Evolutionary conservation across 2,113 vertebrate genomes (phyloP).

Genomic region (Boleophthalmus pectinirostris): DNA sequence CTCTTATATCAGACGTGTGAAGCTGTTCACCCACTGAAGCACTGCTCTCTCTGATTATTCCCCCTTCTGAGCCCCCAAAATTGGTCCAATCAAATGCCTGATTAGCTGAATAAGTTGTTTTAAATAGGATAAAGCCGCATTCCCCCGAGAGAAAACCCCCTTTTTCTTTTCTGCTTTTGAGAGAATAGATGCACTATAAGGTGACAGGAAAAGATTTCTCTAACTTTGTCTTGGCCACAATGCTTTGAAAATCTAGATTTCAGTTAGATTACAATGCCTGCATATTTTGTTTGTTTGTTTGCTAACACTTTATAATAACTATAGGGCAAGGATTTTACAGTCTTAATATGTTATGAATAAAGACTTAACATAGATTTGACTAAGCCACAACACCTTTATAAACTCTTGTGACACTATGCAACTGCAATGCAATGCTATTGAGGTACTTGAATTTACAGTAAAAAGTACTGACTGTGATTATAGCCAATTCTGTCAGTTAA

Average conservation of each 20-base stretch:
- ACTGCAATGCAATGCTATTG: too few relatives aligned
- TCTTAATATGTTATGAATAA: too few relatives aligned
- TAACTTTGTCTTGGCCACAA: slow-evolving; percentile 11
- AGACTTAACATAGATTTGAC: too few relatives aligned
- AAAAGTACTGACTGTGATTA: too few relatives aligned
- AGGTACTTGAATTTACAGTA: too few relatives aligned
- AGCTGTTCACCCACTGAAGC: slow-evolving; percentile 42
- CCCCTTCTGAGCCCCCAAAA: slow-evolving; percentile 50
- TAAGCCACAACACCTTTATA: too few relatives aligned
- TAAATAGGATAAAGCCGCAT: slow-evolving; percentile 47
- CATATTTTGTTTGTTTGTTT: not conserved
- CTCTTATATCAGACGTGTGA: slow-evolving; percentile 48
- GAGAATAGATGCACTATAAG: not conserved
- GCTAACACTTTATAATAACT: too few relatives aligned
- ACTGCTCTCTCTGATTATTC: slow-evolving; percentile 56
- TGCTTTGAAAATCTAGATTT: not conserved
- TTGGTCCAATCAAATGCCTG: slow-evolving; percentile 67
- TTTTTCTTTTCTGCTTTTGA: slow-evolving; percentile 11
- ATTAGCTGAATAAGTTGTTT: slow-evolving; percentile 66
- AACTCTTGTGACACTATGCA: too few relatives aligned
- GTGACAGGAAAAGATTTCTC: slow-evolving; percentile 16
- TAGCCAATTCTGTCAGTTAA: too few relatives aligned
- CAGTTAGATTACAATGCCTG: not conserved
- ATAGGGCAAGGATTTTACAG: too few relatives aligned
- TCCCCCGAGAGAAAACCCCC: slow-evolving; percentile 16